Base-by-base conservation (phyloP, 1,140 invertebrate genomes). In the Sarcophaga bullata region DNA sequence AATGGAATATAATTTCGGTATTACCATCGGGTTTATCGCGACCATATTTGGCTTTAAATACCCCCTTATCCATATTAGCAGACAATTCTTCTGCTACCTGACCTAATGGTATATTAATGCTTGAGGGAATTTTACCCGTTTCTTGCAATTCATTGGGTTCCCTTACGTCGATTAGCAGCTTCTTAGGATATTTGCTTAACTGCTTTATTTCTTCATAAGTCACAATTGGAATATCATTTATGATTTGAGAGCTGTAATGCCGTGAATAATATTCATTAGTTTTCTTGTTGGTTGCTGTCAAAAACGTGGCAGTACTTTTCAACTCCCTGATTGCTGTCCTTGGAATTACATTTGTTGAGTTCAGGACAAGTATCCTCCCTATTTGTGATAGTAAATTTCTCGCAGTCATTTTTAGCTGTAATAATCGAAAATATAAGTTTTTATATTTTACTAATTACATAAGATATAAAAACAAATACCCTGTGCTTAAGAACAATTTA, bases 91-190 rank as follows among this genome's bases (percentile, higher is more conserved):
- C 81, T 8, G 82, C 80, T 5, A 89, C 86, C n/a, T 83, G 80
- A 9, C 90, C 92, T 93, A 94, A 92, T 84, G 94, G 94, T 85
- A 95, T 94, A 85, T 95, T 94, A 84, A 95, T 94, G 85, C 93
- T 94, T n/a, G 92, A 91, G 52, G 94, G 94, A 80, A 95, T 92
- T 87, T 92, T 91, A 6, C 94, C 94, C 78, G 93, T 94, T 84
- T 93, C 91, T 82, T 92, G 86, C 2, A 95, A 90, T 90, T 95
- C 94, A 58, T 91, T 88, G 3, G 93, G 92, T 85, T 95, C 93
- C 47, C 94, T 91, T 0, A 95, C 94, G 90, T 95, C 94, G 83
- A 95, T 93, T 8, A 95, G 91, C 4, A 92, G 85, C 83, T 91
- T 89, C 54, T 91, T 89, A 8, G 86, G 88, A 37, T 90, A 87